Evolutionary conservation across 1,140 invertebrate genomes (phyloP).

Genomic region (Odontomachus brunneus): DNA sequence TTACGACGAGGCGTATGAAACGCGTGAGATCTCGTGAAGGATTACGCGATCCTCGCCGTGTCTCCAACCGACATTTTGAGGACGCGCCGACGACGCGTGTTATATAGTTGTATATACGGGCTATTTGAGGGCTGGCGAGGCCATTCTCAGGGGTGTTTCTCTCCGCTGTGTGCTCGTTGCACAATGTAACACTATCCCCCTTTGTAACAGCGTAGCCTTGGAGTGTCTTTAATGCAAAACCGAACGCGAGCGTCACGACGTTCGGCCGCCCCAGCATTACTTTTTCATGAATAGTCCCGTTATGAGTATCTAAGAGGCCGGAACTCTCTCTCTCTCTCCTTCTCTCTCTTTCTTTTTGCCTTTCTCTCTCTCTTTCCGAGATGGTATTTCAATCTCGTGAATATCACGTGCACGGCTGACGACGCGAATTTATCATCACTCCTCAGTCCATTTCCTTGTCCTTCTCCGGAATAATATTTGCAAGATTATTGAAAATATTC

Average conservation of each 20-base stretch:
- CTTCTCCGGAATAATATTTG: background rate
- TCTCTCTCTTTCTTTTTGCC: background rate
- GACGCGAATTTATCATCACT: background rate
- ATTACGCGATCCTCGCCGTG: conserved; percentile 30
- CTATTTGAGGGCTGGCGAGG: conserved; percentile 82
- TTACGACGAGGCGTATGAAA: background rate
- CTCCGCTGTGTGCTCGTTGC: conserved; percentile 83
- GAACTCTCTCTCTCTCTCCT: conserved; percentile 25
- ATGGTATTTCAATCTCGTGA: conserved; percentile 29
- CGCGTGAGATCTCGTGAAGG: conserved; percentile 14
- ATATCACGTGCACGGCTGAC: background rate
- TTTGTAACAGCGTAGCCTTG: conserved; percentile 75
- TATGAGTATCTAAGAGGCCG: conserved; percentile 60
- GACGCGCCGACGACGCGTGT: conserved; percentile 72
- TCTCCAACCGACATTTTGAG: conserved; percentile 83
- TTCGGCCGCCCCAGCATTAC: conserved; percentile 70
- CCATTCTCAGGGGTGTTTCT: conserved; percentile 83
- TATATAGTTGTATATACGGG: conserved; percentile 80
- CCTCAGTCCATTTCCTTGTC: background rate
- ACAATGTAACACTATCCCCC: conserved; percentile 85
- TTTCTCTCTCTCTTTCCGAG: background rate
- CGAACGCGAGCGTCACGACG: conserved; percentile 73
- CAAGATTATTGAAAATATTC: background rate
- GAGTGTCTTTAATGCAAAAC: conserved; percentile 82
- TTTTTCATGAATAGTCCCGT: conserved; percentile 80